phyloP scores from a whole-genome alignment of 1,140 invertebrate species.

The Calliphora vicina region DNA sequence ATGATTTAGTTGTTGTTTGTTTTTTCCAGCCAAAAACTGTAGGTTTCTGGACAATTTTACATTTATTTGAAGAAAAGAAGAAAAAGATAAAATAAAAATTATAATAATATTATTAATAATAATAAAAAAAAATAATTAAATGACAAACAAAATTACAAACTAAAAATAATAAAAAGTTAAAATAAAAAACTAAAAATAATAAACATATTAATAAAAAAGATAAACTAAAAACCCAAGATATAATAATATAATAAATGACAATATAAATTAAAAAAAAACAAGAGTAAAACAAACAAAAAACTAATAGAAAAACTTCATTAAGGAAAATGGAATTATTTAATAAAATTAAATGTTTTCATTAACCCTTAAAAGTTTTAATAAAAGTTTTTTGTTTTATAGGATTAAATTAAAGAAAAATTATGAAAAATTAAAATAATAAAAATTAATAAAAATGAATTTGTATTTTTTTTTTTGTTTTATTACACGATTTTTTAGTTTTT shows the following conservation, averaged over 20 bases:
- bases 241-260: neutral
- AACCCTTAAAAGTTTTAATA: too few relatives aligned
- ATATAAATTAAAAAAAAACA: conserved; percentile 15
- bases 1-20: neutral
- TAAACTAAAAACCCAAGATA: conserved; percentile 31
- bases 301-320: too few relatives aligned
- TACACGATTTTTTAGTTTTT: neutral
- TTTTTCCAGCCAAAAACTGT: conserved; percentile 1
- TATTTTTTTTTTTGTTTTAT: neutral
- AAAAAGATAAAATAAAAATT: conserved; percentile 14
- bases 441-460: neutral
- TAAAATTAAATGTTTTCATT: too few relatives aligned
- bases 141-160: conserved; percentile 25
- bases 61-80: neutral
- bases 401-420: neutral
- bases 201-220: conserved; percentile 22
- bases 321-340: too few relatives aligned
- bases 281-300: too few relatives aligned
- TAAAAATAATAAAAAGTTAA: conserved; percentile 36
- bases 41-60: neutral
- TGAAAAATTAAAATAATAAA: neutral
- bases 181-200: too few relatives aligned
- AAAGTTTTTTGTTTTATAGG: too few relatives aligned
- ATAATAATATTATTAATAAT: conserved; percentile 1
- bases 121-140: conserved; percentile 15